Base-by-base conservation (phyloP, 2,888 invertebrate genomes). In the Polymixis flavicincta region DNA sequence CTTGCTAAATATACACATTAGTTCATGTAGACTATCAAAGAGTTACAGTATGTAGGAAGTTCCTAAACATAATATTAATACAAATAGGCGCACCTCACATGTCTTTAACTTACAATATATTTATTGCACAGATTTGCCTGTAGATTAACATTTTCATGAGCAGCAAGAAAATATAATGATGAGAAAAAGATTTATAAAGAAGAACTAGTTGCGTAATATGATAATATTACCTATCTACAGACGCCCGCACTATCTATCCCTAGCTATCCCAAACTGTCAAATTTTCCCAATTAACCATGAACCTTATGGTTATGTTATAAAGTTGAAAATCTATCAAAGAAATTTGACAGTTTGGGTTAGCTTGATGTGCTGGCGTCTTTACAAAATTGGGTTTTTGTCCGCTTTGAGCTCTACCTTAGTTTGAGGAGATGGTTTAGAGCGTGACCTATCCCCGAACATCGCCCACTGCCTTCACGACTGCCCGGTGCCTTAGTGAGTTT, bases 41-140 rank as follows among this genome's bases (percentile, higher is more conserved):
- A 76, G 68, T 61, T 42, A 55, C 48, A 48, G 76, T 61, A 76
- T 61, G 68, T 69, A 63, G 37, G 55, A 76, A 76, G 77, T 77
- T 69, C 76, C 76, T 77, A 69, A 63, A 63, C 1, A n/a, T 76
- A 67, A 52, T 60, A 54, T 25, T 60, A 67, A 45, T 67, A 14
- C 4, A 52, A 68, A 52, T 54, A 55, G 48, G 76, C 28, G 54
- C 28, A 17, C 50, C 50, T 14, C n/a, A 68, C 42, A 17, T 9
- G 22, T n/a, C 1, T 25, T 11, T 7, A 67, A 37, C 59, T 54
- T 61, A 22, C 17, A 75, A 25, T 48, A 28, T 28, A 13, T 59
- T 28, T 50, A 52, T 42, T 28, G 52, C 32, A 60, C 54, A 60
- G 9, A 37, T 8, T 65, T 45, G 28, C 28, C 64, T 25, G 4